Conservation (phyloP, 1,140 invertebrate species). For the Glomeris maerens region DNA sequence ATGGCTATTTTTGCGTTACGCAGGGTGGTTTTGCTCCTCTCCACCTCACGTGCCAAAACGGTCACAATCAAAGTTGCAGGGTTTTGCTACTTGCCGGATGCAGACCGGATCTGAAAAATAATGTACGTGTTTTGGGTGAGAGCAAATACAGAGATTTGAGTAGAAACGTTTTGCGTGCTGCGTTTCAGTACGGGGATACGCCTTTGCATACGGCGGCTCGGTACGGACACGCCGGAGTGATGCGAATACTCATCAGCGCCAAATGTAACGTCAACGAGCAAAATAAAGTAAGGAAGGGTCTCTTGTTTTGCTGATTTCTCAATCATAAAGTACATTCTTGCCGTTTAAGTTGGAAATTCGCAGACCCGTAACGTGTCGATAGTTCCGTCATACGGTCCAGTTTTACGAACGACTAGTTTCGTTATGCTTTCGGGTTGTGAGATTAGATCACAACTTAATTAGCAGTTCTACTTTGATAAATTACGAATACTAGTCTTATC, state of each 20-base stretch:
- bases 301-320: neutral
- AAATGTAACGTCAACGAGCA: slow-evolving; percentile 70
- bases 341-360: no score
- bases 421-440: no score
- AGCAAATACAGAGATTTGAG: neutral
- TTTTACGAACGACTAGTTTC: no score
- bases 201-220: slow-evolving; percentile 85
- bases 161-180: slow-evolving; percentile 12
- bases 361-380: no score
- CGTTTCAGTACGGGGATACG: slow-evolving; percentile 81
- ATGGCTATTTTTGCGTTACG: no score
- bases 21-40: slow-evolving; percentile 80
- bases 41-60: slow-evolving; percentile 87
- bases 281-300: slow-evolving; percentile 53
- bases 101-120: slow-evolving; percentile 77
- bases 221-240: slow-evolving; percentile 90
- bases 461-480: no score
- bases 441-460: no score
- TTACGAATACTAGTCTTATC: no score
- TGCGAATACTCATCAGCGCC: slow-evolving; percentile 81
- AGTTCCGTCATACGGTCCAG: neutral
- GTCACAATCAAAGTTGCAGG: slow-evolving; percentile 86
- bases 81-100: slow-evolving; percentile 73
- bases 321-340: slow-evolving; percentile 1
- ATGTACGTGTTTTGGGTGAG: slow-evolving; percentile 42